phyloP scores from a whole-genome alignment of 2,113 vertebrate species.

The Ptilorrhoa leucosticta region DNA sequence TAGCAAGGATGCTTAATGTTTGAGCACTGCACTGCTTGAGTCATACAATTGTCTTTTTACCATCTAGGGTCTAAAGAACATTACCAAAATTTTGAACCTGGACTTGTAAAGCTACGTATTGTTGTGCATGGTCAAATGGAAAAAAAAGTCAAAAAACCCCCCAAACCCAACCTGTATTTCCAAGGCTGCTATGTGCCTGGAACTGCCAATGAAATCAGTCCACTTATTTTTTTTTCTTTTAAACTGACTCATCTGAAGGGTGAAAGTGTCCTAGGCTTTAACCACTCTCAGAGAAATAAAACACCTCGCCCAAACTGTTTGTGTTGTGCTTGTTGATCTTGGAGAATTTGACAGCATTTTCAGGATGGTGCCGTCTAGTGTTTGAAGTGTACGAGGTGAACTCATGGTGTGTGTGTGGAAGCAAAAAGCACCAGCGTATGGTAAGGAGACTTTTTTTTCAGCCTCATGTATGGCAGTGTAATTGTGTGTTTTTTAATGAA shows the following conservation, averaged over 20 bases:
- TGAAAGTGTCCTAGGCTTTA: not conserved
- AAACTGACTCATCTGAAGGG: not conserved
- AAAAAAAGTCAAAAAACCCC: accelerated
- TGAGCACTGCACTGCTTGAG: not conserved
- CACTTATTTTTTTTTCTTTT: not conserved
- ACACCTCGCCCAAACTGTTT: not conserved
- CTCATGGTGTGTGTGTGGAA: not conserved
- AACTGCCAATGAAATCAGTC: not conserved
- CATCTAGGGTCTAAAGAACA: not conserved
- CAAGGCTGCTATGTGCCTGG: not conserved
- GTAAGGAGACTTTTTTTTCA: not conserved
- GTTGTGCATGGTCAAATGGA: not conserved
- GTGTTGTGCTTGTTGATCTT: not conserved
- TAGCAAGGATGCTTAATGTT: not conserved
- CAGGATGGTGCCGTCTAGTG: not conserved
- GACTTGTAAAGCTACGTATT: not conserved
- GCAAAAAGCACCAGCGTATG: not conserved
- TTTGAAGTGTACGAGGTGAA: not conserved
- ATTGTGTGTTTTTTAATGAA: constrained; percentile 70
- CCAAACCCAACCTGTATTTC: not conserved
- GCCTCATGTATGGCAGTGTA: constrained; percentile 2
- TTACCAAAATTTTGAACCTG: not conserved
- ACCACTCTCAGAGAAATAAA: not conserved
- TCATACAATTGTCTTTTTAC: not conserved
- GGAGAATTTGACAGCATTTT: not conserved